phyloP scores from a whole-genome alignment of 2,113 vertebrate genomes.

The Dicerorhinus sumatrensis region DNA sequence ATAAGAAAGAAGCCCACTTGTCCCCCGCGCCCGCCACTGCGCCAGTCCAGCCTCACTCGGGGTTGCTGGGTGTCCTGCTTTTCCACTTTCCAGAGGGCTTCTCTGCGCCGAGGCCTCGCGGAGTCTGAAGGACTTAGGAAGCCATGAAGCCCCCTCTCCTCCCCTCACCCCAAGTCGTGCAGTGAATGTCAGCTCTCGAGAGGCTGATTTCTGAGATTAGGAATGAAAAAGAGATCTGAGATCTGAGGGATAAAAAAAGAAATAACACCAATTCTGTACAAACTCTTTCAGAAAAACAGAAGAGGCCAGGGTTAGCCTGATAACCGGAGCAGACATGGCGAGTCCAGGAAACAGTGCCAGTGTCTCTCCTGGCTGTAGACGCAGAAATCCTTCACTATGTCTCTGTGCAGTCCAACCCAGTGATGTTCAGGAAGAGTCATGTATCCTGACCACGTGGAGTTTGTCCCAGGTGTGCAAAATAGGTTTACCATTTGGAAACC shows the following conservation, averaged over 20 bases:
- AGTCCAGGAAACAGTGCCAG: not conserved
- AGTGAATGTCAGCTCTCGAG: not conserved
- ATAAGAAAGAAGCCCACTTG: not conserved
- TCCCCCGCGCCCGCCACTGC: not conserved
- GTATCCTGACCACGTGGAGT: accelerated
- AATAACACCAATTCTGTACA: not conserved
- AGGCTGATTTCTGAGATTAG: not conserved
- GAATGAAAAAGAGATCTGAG: not conserved
- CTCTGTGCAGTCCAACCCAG: not conserved
- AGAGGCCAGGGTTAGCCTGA: not conserved
- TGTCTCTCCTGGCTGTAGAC: accelerated
- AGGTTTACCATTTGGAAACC: not conserved
- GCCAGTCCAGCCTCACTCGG: not conserved
- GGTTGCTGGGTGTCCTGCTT: not conserved
- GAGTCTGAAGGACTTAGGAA: not conserved
- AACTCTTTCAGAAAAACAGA: not conserved
- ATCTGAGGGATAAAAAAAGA: not conserved
- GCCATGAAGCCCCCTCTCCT: no score
- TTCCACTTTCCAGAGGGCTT: not conserved
- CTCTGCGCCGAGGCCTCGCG: not conserved
- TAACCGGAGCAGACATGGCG: not conserved
- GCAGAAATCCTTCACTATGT: not conserved
- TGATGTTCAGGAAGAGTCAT: no score
- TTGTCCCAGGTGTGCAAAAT: not conserved
- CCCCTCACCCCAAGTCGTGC: not conserved